Conservation (phyloP, 2,113 vertebrate genomes). For the Melanerpes formicivorus region DNA sequence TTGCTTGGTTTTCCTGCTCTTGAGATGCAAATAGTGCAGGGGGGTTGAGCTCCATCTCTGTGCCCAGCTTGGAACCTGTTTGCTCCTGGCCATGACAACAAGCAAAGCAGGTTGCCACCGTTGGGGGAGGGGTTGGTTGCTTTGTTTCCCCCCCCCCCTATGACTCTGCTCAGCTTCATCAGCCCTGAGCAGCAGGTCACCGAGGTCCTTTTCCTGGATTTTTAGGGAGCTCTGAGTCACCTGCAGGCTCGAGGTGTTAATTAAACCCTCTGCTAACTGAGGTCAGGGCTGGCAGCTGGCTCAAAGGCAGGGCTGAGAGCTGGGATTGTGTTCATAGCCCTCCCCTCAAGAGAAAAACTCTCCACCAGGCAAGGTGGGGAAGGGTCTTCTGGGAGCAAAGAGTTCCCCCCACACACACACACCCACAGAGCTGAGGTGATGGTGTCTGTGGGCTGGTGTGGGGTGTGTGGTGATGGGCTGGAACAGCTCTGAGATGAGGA, state of each 20-base stretch:
- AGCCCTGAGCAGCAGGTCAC: not conserved
- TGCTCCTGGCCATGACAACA: not conserved
- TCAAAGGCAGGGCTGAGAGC: not conserved
- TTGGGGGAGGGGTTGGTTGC: not conserved
- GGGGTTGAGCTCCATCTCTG: not conserved
- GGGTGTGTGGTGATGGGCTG: not conserved
- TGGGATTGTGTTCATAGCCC: accelerated
- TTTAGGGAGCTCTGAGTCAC: not conserved
- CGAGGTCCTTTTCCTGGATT: not conserved
- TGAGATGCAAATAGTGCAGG: not conserved
- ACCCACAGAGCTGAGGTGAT: too few species aligned
- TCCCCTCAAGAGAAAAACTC: too few species aligned
- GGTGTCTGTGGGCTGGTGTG: not conserved
- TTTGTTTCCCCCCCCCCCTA: not conserved
- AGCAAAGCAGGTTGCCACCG: not conserved
- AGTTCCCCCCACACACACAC: too few species aligned
- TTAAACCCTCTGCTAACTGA: accelerated
- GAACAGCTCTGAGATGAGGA: too few species aligned
- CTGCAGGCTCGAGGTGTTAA: accelerated
- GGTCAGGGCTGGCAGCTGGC: not conserved
- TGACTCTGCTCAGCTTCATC: not conserved
- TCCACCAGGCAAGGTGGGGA: not conserved
- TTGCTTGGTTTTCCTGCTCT: not conserved
- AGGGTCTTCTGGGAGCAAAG: not conserved
- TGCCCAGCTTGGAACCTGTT: not conserved